A percentile compares a stretch with the other conserved stretches of the same genome.
Conservation (phyloP, 2,888 invertebrate species). For the Lordiphosa fenestrarum region DNA sequence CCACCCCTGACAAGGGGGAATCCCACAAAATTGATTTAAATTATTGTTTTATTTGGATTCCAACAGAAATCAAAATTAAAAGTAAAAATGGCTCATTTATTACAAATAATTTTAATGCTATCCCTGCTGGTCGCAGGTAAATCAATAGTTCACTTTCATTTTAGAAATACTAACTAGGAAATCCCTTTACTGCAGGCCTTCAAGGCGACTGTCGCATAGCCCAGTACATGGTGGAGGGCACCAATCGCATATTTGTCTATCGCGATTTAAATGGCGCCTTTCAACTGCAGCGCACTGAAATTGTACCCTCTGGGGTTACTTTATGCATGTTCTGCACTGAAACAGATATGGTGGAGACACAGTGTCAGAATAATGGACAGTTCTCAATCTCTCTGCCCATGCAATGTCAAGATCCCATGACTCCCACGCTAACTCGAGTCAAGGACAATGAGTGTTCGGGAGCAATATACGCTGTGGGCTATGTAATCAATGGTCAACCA, state of each 20-base stretch:
- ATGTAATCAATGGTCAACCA: constrained; percentile 19
- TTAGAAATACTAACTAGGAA: too few species aligned
- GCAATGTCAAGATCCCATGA: constrained; percentile 39
- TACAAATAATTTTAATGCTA: too few species aligned
- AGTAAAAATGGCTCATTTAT: too few species aligned
- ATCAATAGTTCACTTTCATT: too few species aligned
- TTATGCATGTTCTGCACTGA: constrained; percentile 44
- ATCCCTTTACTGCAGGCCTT: background rate
- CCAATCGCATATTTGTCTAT: constrained; percentile 51
- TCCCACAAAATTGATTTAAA: too few species aligned
- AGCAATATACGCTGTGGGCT: constrained; percentile 43
- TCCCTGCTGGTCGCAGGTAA: too few species aligned
- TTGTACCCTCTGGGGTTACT: constrained; percentile 36
- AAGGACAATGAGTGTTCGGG: constrained; percentile 26
- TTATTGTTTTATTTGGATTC: too few species aligned
- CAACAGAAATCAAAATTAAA: too few species aligned
- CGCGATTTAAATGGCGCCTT: constrained; percentile 31
- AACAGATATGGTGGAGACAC: constrained; percentile 30
- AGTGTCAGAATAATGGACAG: constrained; percentile 35
- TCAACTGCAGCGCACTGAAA: constrained; percentile 41
- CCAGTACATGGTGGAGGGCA: constrained; percentile 24
- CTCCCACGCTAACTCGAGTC: background rate
- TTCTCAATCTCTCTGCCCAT: constrained; percentile 36
- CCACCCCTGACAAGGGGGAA: too few species aligned
- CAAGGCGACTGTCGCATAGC: constrained; percentile 26